Evolutionary conservation across 2,797 vertebrate genomes (phyloP).

Genomic region (Danio choprae): DNA sequence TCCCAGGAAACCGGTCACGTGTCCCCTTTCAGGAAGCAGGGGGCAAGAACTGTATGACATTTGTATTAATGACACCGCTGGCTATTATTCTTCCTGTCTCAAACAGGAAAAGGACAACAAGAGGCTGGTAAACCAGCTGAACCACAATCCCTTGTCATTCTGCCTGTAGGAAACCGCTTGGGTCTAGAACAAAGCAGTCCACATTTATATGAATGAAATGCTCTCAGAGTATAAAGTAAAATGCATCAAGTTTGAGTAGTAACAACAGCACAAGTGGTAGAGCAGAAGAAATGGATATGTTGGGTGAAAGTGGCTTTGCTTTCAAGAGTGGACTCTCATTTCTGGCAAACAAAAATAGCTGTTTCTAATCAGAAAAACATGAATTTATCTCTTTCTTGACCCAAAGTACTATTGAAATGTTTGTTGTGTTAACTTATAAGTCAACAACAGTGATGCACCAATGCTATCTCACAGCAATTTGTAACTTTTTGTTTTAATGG

Average conservation of each 20-base stretch:
- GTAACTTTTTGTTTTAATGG: no score
- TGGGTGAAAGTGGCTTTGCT: conserved; percentile 22
- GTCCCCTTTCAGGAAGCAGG: background rate
- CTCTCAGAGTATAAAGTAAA: background rate
- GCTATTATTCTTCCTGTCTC: conserved; percentile 37
- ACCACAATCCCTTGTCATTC: conserved; percentile 21
- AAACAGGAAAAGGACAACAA: conserved; percentile 31
- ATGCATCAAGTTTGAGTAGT: background rate
- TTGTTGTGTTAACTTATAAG: background rate
- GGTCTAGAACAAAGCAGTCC: conserved; percentile 20
- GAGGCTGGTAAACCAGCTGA: conserved; percentile 4
- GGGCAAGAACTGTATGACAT: conserved; percentile 22
- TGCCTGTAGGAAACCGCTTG: conserved; percentile 9
- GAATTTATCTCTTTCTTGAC: background rate
- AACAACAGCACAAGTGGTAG: background rate
- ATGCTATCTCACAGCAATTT: no score
- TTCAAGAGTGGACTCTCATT: conserved; percentile 16
- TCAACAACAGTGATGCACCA: background rate
- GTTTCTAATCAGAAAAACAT: background rate
- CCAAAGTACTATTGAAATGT: background rate
- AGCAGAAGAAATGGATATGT: conserved; percentile 16
- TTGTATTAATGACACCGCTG: conserved; percentile 1
- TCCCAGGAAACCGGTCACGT: background rate
- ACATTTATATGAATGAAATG: conserved; percentile 4
- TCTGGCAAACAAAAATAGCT: background rate